Evolutionary conservation across 1,140 invertebrate genomes (phyloP).

Genomic region (Drosophila jambulina): DNA sequence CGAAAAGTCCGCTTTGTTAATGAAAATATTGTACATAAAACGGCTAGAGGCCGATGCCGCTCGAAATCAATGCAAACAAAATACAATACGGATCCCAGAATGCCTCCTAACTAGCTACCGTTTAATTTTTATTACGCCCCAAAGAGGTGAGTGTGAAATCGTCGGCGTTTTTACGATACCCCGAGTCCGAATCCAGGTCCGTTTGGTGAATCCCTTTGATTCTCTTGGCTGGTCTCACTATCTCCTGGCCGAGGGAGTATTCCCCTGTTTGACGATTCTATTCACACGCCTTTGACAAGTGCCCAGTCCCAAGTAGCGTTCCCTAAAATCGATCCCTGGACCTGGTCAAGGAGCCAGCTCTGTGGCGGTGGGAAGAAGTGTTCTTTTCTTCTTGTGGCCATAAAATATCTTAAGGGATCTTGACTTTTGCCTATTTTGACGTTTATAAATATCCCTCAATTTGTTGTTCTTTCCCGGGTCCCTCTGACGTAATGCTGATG

Average conservation of each 20-base stretch:
- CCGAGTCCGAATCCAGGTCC: slow-evolving; percentile 9
- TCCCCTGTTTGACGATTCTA: slow-evolving; percentile 77
- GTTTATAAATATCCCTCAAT: slow-evolving; percentile 83
- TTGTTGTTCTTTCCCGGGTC: slow-evolving; percentile 59
- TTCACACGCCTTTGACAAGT: slow-evolving; percentile 78
- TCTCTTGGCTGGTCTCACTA: slow-evolving; percentile 18
- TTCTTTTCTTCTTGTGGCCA: slow-evolving; percentile 52
- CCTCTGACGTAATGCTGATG: slow-evolving; percentile 77
- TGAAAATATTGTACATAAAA: slow-evolving; percentile 67
- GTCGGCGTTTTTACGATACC: slow-evolving; percentile 69
- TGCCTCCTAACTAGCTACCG: slow-evolving; percentile 79
- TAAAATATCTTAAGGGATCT: slow-evolving; percentile 69
- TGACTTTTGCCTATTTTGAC: slow-evolving; percentile 77
- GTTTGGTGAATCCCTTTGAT: slow-evolving; percentile 62
- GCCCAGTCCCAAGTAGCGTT: slow-evolving; percentile 17
- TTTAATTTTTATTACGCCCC: slow-evolving; percentile 80
- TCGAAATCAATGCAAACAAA: slow-evolving; percentile 65
- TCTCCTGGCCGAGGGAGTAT: slow-evolving; percentile 1
- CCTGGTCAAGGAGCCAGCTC: slow-evolving; percentile 32
- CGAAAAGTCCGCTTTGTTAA: slow-evolving; percentile 69
- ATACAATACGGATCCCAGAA: slow-evolving; percentile 54
- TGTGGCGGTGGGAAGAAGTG: slow-evolving; percentile 22
- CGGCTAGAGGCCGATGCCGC: slow-evolving; percentile 39
- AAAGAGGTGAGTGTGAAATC: slow-evolving; percentile 72
- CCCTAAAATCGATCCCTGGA: not conserved